Percentiles rank a stretch among this genome's conserved stretches.
These are phyloP conservation scores for Pomatorhinus ruficollis DNA, from an alignment of 2,113 vertebrate genomes.

Conservation along the genomic window DNA sequence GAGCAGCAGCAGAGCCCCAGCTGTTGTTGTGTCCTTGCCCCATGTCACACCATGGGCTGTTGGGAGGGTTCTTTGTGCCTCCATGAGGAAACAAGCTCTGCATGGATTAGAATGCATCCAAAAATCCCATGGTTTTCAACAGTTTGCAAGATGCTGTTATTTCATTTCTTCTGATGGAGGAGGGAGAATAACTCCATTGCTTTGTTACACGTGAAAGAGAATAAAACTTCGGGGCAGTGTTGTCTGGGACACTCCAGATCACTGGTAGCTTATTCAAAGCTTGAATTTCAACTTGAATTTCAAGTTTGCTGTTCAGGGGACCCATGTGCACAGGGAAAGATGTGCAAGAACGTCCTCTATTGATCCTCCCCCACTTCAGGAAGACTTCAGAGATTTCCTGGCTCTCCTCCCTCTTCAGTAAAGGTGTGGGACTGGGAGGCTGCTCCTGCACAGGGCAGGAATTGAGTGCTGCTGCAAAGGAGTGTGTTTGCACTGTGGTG, in stretches of 20 bases:
- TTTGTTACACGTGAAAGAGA: not conserved
- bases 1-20: not conserved
- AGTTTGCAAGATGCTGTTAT: not conserved
- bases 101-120: not conserved
- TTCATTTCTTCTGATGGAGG: not conserved
- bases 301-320: not conserved
- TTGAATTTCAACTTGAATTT: too few species aligned
- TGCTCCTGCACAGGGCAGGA: not conserved
- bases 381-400: not conserved
- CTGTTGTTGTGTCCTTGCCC: not conserved
- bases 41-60: rapidly evolving
- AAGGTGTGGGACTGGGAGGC: not conserved
- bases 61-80: not conserved
- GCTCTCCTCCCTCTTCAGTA: not conserved
- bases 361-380: not conserved
- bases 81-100: not conserved
- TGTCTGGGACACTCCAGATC: not conserved
- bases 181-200: not conserved
- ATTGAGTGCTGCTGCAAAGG: not conserved
- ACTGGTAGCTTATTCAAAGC: not conserved
- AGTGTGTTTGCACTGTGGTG: not conserved
- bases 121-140: not conserved
- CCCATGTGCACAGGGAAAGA: not conserved
- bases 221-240: not conserved
- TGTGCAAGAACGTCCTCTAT: not conserved